Conservation (phyloP, 2,113 vertebrate genomes). For the Zosterops pallidus region DNA sequence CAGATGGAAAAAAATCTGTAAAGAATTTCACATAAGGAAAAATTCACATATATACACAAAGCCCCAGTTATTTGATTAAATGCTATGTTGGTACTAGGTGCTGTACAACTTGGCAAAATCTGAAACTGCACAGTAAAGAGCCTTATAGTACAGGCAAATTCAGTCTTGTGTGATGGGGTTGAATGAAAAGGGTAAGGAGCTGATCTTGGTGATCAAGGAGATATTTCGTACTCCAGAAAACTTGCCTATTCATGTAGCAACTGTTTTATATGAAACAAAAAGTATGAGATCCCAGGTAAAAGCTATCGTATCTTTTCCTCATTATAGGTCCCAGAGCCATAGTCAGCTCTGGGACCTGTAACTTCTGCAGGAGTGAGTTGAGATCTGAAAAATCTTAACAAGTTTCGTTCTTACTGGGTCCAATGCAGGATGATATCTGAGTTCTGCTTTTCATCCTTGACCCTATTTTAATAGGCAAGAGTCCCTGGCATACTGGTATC, state of each 20-base stretch:
- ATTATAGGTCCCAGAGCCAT: background rate
- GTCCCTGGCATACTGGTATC: background rate
- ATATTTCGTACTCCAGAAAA: background rate
- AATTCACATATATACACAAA: background rate
- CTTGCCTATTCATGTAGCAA: background rate
- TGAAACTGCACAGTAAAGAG: background rate
- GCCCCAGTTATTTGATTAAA: background rate
- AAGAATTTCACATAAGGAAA: background rate
- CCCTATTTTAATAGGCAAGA: background rate
- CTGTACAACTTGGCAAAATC: background rate
- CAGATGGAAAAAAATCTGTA: constrained; percentile 4
- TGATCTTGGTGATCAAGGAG: background rate
- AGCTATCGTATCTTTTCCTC: background rate
- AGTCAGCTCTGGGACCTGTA: background rate
- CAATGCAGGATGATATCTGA: background rate
- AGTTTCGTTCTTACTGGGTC: background rate
- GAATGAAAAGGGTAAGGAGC: background rate
- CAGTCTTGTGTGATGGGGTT: background rate
- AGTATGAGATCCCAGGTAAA: background rate
- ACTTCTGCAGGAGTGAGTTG: background rate
- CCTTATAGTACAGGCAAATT: background rate
- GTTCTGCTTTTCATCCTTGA: background rate
- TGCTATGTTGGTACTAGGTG: background rate
- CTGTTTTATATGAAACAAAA: background rate
- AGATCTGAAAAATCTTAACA: background rate